Evolutionary conservation across 1,140 invertebrate genomes (phyloP).

Genomic region (Camponotus vicinus): DNA sequence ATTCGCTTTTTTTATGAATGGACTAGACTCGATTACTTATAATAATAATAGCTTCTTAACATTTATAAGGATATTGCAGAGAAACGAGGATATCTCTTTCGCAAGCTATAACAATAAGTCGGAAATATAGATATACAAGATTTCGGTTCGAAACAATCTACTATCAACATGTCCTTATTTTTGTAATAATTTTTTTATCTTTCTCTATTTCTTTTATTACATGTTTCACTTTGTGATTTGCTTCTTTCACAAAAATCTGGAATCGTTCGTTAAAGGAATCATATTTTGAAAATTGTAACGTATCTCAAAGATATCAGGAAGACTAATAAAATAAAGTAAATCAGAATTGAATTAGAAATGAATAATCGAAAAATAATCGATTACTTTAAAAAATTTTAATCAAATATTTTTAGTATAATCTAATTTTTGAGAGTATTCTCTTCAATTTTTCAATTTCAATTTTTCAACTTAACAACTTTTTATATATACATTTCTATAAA

Average conservation of each 20-base stretch:
- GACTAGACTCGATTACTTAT: conserved; percentile 87
- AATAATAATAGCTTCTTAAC: conserved; percentile 80
- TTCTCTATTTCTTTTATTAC: not conserved
- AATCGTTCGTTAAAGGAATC: not conserved
- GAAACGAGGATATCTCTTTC: conserved; percentile 75
- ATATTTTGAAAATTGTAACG: not conserved
- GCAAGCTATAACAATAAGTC: conserved; percentile 77
- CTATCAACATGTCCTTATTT: not conserved
- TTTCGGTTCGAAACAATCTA: conserved; percentile 51
- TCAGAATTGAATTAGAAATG: not conserved
- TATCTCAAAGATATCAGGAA: conserved; percentile 40
- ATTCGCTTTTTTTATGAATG: conserved; percentile 84
- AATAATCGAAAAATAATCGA: too few relatives aligned
- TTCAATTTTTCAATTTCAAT: too few relatives aligned
- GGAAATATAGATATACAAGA: conserved; percentile 73
- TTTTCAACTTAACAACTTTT: not conserved
- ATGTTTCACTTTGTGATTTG: not conserved
- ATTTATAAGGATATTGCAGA: conserved; percentile 80
- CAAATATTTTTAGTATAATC: not conserved
- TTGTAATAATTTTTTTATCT: not conserved
- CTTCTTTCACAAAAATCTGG: not conserved
- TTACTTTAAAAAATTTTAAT: not conserved
- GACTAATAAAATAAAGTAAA: conserved; percentile 36
- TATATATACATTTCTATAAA: not conserved
- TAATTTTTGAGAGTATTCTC: not conserved